These are phyloP conservation scores for Anthopleura xanthogrammica DNA, from an alignment of 92 coral and sea anemone genomes.

Conservation along the genomic window DNA sequence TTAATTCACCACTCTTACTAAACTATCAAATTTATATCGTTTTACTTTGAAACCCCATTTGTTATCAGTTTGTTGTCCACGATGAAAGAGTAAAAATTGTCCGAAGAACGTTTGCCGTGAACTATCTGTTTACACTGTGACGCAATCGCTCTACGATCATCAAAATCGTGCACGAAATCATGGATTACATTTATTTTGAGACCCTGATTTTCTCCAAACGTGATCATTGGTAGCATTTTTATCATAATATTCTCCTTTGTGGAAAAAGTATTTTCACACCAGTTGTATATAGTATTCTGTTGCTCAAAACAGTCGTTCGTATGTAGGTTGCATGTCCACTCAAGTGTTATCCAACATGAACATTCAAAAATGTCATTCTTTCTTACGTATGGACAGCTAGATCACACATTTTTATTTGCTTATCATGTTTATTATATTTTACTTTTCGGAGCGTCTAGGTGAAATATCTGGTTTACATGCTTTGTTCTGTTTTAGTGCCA, in stretches of 20 bases:
- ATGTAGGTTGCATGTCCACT: background rate
- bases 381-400: background rate
- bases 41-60: background rate
- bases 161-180: constrained; percentile 11
- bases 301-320: background rate
- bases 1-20: background rate
- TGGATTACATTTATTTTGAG: background rate
- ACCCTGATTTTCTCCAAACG: background rate
- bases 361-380: background rate
- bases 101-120: background rate
- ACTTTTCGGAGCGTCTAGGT: too few species aligned
- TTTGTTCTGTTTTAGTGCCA: too few species aligned
- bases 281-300: background rate
- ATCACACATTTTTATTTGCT: too few species aligned
- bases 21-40: background rate
- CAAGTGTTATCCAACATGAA: background rate
- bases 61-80: too few species aligned
- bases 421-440: too few species aligned
- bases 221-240: background rate
- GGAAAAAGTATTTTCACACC: background rate
- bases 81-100: background rate
- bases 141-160: constrained; percentile 23
- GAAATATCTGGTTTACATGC: too few species aligned
- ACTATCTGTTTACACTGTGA: constrained; percentile 20
- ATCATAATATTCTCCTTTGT: background rate